Evolutionary conservation across 1,140 invertebrate species (phyloP), one percentile per base, ranked within the genome.

Genomic region (Pemphigus obesinymphae): DNA sequence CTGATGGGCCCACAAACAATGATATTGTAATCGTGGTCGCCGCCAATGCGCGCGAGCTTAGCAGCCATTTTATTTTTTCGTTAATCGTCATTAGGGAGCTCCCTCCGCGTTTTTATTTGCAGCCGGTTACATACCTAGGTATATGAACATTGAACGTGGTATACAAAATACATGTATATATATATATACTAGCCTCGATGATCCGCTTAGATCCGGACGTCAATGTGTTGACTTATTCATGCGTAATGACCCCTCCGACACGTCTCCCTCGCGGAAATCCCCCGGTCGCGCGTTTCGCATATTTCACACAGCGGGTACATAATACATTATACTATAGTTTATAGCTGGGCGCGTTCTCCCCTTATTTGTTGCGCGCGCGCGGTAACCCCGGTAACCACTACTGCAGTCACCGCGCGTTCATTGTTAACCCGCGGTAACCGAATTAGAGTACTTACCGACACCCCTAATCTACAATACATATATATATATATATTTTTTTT

Each of bases 371-470:
- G n/a, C n/a, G n/a, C n/a, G n/a, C n/a, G 72, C 45, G 72, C n/a
- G 72, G 45, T 53, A 58, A 31, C 73, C 73, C 50, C 73, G 29
- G 50, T 40, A 34, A 53, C 26, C 40, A 10, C 29, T 20, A 55
- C 50, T 5, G n/a, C n/a, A n/a, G n/a, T n/a, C n/a, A n/a, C n/a
- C n/a, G n/a, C n/a, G n/a, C n/a, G 6, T 2, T 37, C 26, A 20
- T 45, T 70, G 68, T 70, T 70, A 26, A 34, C 40, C 73, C 75
- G 76, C 76, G 76, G 55, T 78, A 80, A 80, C 76, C 76, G 76
- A 80, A 80, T 80, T 80, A 80, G 76, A 80, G 76, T 80, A 80
- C 76, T 80, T 80, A 80, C 23, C 55, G 76, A 80, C 55, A 61
- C 53, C 76, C 48, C 34, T 29, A 17, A 15, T 15, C 0, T 29